Conservation (phyloP, 2,797 vertebrate genomes). For the Acrocephalus scirpaceus region DNA sequence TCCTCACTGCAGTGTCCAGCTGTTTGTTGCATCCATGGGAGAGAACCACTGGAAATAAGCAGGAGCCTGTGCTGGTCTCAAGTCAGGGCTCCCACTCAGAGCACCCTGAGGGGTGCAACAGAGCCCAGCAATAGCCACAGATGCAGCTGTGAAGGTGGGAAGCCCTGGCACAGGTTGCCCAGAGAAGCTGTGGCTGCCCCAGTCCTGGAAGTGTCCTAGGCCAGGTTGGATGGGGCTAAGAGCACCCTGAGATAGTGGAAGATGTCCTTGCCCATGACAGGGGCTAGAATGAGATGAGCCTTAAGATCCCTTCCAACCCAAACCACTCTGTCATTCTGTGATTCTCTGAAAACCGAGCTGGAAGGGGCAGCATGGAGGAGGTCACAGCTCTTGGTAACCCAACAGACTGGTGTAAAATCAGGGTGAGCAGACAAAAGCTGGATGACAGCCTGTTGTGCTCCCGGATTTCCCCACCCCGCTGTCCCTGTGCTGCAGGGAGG, state of each 20-base stretch:
- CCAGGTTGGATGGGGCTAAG: neutral
- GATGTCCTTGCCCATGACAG: neutral
- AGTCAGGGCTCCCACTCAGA: neutral
- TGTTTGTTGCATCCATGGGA: neutral
- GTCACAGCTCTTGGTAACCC: neutral
- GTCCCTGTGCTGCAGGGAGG: rapidly evolving
- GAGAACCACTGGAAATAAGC: neutral
- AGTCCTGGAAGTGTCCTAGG: neutral
- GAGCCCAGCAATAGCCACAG: neutral
- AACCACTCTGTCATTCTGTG: neutral
- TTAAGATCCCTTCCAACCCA: neutral
- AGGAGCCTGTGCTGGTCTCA: neutral
- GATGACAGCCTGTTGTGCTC: no score
- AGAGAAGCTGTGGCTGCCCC: neutral
- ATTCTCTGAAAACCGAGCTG: neutral
- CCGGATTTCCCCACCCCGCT: rapidly evolving
- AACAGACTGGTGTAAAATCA: neutral
- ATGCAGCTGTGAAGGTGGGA: neutral
- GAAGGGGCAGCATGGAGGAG: neutral
- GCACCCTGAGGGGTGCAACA: neutral
- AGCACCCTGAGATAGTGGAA: neutral
- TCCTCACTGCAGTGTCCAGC: neutral
- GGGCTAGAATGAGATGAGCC: rapidly evolving
- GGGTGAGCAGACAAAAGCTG: neutral
- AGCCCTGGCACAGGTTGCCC: neutral